phyloP scores from a whole-genome alignment of 1,140 invertebrate genomes.

The Sitodiplosis mosellana region DNA sequence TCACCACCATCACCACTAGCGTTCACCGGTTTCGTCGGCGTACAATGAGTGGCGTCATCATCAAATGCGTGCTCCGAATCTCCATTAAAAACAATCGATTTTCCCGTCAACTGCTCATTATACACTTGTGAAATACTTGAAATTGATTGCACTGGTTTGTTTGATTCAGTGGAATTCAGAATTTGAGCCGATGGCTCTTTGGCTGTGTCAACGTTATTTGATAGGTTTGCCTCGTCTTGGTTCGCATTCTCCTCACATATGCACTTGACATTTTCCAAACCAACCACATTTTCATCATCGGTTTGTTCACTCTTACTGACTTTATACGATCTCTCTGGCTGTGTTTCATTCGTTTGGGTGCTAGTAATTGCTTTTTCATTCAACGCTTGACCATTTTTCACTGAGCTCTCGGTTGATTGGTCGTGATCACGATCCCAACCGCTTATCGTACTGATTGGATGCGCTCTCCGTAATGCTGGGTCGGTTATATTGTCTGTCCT shows the following conservation, averaged over 20 bases:
- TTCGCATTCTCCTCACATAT: conserved; percentile 2
- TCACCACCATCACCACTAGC: no score
- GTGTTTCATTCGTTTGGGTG: neutral
- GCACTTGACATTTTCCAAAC: conserved; percentile 5
- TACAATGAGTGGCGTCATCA: neutral
- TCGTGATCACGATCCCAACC: conserved; percentile 65
- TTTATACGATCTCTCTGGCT: neutral
- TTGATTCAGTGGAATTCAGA: neutral
- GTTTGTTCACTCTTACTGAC: conserved; percentile 2
- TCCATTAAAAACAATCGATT: conserved; percentile 10
- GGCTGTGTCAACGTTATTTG: neutral
- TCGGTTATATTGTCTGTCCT: conserved; percentile 87
- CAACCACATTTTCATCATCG: neutral
- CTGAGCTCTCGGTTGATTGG: conserved; percentile 5
- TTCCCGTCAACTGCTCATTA: conserved; percentile 22
- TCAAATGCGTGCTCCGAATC: neutral
- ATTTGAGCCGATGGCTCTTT: neutral
- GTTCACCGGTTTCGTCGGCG: conserved; percentile 5
- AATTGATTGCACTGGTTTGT: conserved; percentile 3
- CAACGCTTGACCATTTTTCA: neutral
- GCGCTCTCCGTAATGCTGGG: conserved; percentile 72
- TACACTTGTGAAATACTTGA: conserved; percentile 24
- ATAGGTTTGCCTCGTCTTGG: neutral
- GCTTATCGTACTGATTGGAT: conserved; percentile 89
- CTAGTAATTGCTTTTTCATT: neutral